Conservation (phyloP, 2,113 vertebrate genomes). For the Climacteris rufus region DNA sequence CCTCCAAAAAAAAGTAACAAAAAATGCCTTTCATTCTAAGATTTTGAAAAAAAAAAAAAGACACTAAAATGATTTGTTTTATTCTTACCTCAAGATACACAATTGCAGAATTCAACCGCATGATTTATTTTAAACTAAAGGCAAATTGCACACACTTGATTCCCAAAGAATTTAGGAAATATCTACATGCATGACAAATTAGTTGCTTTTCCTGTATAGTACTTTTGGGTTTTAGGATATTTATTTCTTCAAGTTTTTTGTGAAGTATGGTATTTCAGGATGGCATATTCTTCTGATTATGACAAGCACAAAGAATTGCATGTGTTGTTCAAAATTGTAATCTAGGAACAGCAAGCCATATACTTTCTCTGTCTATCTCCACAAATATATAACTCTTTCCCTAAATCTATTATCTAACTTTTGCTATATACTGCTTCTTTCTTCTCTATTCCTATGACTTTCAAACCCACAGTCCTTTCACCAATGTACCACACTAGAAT, state of each 20-base stretch:
- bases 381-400: not conserved
- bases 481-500: not conserved
- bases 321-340: not conserved
- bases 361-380: not conserved
- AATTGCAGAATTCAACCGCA: not conserved
- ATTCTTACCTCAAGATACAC: not conserved
- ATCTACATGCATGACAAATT: not conserved
- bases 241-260: not conserved
- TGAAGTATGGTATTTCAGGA: not conserved
- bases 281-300: not conserved
- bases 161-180: not conserved
- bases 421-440: not conserved
- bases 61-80: not conserved
- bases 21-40: not conserved
- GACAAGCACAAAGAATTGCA: not conserved
- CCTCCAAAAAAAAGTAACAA: not conserved
- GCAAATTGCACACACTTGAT: not conserved
- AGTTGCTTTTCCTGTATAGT: not conserved
- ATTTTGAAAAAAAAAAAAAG: not conserved
- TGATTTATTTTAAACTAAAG: not conserved
- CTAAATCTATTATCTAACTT: not conserved
- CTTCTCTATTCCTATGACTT: not conserved
- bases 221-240: not conserved
- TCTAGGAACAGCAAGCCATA: not conserved
- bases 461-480: not conserved